Evolutionary conservation across 2,888 invertebrate genomes (phyloP).

Genomic region (Bursaphelenchus okinawaensis): DNA sequence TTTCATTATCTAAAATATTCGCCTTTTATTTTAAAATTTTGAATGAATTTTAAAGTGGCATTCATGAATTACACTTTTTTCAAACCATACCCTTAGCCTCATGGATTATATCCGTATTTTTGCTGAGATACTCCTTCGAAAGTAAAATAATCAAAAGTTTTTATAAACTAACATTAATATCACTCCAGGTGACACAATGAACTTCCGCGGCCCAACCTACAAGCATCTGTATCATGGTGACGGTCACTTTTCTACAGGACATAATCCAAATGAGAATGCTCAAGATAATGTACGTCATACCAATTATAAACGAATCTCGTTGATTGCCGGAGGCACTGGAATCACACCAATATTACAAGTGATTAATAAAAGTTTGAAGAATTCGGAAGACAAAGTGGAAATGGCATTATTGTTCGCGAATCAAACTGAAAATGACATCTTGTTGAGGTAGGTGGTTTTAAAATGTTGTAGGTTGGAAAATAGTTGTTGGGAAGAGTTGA

Average conservation of each 20-base stretch:
- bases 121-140: no score
- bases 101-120: no score
- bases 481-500: no score
- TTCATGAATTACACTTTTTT: no score
- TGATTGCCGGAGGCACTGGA: constrained; percentile 78
- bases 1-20: no score
- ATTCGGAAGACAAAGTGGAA: constrained; percentile 71
- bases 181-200: constrained; percentile 64
- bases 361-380: constrained; percentile 76
- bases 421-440: constrained; percentile 85
- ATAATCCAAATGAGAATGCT: constrained; percentile 18
- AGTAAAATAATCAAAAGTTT: no score
- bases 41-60: no score
- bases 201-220: constrained; percentile 87
- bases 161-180: no score
- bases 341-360: constrained; percentile 90
- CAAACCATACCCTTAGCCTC: no score
- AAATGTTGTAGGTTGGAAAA: neutral
- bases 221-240: constrained; percentile 69
- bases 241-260: constrained; percentile 73
- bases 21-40: no score
- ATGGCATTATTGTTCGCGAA: constrained; percentile 85
- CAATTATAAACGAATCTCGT: constrained; percentile 70
- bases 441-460: constrained; percentile 59
- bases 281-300: constrained; percentile 68